Conservation (phyloP, 30 jellyfish, hydroid and myxozoan species). For the Mastigias papua region DNA sequence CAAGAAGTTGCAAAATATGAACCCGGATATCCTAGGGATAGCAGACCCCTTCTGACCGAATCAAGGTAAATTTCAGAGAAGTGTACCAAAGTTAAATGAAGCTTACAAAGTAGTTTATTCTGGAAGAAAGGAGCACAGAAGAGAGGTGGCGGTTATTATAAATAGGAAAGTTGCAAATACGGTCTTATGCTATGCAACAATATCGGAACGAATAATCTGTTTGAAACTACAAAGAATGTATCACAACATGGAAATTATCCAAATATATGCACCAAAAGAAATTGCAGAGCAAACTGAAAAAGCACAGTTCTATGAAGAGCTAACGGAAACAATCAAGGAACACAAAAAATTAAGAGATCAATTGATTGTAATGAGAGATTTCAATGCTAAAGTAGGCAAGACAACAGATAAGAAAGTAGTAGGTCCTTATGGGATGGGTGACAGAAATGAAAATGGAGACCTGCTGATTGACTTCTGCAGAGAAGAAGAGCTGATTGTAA, state of each 20-base stretch:
- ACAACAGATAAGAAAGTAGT: not conserved
- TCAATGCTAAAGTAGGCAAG: slow-evolving; percentile 42
- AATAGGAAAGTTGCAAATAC: not conserved
- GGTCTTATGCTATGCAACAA: not conserved
- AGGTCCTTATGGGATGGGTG: slow-evolving; percentile 23
- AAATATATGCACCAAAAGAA: slow-evolving; percentile 14
- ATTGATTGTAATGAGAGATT: slow-evolving; percentile 23
- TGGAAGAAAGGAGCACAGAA: slow-evolving; percentile 4
- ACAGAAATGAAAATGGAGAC: slow-evolving; percentile 25
- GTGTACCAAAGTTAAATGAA: not conserved
- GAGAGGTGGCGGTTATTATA: slow-evolving; percentile 13
- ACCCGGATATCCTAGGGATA: slow-evolving; percentile 1
- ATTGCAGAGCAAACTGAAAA: not conserved
- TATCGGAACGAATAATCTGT: not conserved
- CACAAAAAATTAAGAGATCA: not conserved
- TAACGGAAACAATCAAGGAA: slow-evolving; percentile 5
- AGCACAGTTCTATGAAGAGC: slow-evolving; percentile 4
- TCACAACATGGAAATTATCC: not conserved
- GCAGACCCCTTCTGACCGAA: slow-evolving; percentile 14
- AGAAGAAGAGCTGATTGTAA: not conserved
- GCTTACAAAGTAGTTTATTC: too few species aligned
- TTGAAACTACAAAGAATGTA: slow-evolving; percentile 1
- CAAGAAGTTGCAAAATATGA: not conserved
- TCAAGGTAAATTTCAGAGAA: not conserved
- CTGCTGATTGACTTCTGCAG: slow-evolving; percentile 29